A percentile compares a stretch with the other conserved stretches of the same genome.
These are phyloP conservation scores for Steromphala cineraria DNA, from an alignment of 2,888 invertebrate genomes.

Conservation along the genomic window DNA sequence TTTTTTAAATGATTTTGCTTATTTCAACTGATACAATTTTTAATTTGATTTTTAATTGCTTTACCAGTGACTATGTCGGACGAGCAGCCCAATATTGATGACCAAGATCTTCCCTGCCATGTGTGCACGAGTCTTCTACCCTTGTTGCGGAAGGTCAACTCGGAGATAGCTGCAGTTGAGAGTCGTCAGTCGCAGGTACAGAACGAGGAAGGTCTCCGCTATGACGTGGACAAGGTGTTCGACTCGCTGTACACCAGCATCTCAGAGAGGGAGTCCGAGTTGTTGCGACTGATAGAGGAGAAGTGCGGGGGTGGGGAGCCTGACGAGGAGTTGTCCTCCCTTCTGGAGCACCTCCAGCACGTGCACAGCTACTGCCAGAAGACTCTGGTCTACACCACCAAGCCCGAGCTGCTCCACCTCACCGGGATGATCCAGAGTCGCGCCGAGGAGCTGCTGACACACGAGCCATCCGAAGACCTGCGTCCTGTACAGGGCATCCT, in stretches of 20 bases:
- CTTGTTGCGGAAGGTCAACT: not conserved
- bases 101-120: not conserved
- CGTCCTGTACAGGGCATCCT: not conserved
- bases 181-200: not conserved
- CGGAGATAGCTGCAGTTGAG: not conserved
- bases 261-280: not conserved
- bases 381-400: conserved; percentile 2
- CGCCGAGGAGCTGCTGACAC: not conserved
- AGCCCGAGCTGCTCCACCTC: not conserved
- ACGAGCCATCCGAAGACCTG: not conserved
- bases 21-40: too few relatives aligned
- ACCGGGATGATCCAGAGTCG: not conserved
- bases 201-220: not conserved
- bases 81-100: not conserved
- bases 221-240: conserved; percentile 3
- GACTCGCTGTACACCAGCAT: not conserved
- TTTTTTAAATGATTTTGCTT: too few relatives aligned
- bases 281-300: not conserved
- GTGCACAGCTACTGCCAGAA: not conserved
- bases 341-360: not conserved
- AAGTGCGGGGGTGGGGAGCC: not conserved
- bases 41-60: not conserved
- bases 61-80: not conserved
- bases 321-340: not conserved
- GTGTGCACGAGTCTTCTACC: conserved; percentile 5